Evolutionary conservation across 1,140 invertebrate species (phyloP), one percentile per base, ranked within the genome.

Genomic region (Pseudobourletiella spinata): DNA sequence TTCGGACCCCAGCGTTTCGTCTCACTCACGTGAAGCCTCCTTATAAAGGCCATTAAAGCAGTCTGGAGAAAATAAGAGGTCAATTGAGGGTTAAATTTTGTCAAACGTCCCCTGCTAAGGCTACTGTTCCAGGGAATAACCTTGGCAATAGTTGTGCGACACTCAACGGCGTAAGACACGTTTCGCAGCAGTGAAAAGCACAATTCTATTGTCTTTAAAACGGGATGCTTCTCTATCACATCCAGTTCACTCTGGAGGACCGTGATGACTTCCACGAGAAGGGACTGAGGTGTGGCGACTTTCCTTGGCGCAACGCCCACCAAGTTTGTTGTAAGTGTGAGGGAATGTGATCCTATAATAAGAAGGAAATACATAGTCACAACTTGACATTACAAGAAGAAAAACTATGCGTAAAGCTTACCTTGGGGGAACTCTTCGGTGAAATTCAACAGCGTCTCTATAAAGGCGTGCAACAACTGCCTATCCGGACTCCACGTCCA

Each of bases 401-500:
- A 59, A 35, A 56, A 61, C 16, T 46, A 6, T 50, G 16, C 48
- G 3, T 58, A 18, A 30, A 66, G 22, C 44, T 61, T 55, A 67
- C 66, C 66, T 64, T 44, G 18, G 0, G 61, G 61, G 48, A 69
- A 69, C 44, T 65, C 64, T 25, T 66, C 64, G 4, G 67, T 69
- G 46, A 64, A 69, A 52, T 69, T 69, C 3, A 66, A 29, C 16
- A 69, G 39, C 0, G 18, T 24, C 46, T 69, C 64, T 15, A 69
- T 43, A 44, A 60, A 64, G 14, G 26, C 42, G 57, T 66, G 62
- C 11, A 69, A 25, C 1, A 66, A 32, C 16, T 54, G 51, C 2
- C 44, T 22, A 42, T 69, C 67, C 0, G 64, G 16, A 28, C n/a
- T n/a, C 25, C 22, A 42, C 26, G 29, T 69, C 59, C 65, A 66